Conservation (phyloP, 2,888 invertebrate genomes). For the Hedychridium roseum region DNA sequence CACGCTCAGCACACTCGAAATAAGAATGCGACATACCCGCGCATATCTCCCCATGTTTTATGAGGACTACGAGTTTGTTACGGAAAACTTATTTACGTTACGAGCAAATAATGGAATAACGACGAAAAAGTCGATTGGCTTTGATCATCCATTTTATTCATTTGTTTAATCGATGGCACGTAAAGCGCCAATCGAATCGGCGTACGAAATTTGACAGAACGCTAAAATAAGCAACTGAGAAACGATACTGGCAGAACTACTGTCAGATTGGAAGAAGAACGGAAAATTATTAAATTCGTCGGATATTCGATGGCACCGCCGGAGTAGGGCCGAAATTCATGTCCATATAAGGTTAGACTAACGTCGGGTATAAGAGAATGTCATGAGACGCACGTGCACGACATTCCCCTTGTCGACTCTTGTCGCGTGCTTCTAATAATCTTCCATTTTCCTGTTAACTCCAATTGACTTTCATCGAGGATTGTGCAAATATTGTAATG, state of each 20-base stretch:
- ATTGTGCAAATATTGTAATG: slow-evolving; percentile 6
- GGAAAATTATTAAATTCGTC: background rate
- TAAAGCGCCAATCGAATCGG: too few species aligned
- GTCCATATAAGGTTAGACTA: slow-evolving; percentile 46
- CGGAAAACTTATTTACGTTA: background rate
- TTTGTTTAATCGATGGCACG: too few species aligned
- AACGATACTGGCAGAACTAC: background rate
- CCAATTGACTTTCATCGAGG: slow-evolving; percentile 1
- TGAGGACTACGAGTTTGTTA: slow-evolving; percentile 5
- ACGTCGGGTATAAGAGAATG: background rate
- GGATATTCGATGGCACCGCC: slow-evolving; percentile 3
- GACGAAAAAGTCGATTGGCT: background rate
- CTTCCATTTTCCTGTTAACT: slow-evolving; percentile 30
- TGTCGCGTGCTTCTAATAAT: background rate
- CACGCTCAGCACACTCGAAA: too few species aligned
- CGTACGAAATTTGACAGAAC: too few species aligned
- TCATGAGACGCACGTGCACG: background rate
- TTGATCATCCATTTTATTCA: slow-evolving; percentile 5
- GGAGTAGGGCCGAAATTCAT: slow-evolving; percentile 36
- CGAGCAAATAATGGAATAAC: slow-evolving; percentile 21
- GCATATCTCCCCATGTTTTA: slow-evolving; percentile 39
- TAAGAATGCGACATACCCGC: slow-evolving; percentile 27
- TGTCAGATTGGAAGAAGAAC: background rate
- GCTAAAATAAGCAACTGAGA: slow-evolving; percentile 6
- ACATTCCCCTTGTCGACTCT: slow-evolving; percentile 4